Percentiles rank a stretch among this genome's conserved stretches.
phyloP scores from a whole-genome alignment of 2,888 invertebrate species.

The Onthophagus sagittarius region DNA sequence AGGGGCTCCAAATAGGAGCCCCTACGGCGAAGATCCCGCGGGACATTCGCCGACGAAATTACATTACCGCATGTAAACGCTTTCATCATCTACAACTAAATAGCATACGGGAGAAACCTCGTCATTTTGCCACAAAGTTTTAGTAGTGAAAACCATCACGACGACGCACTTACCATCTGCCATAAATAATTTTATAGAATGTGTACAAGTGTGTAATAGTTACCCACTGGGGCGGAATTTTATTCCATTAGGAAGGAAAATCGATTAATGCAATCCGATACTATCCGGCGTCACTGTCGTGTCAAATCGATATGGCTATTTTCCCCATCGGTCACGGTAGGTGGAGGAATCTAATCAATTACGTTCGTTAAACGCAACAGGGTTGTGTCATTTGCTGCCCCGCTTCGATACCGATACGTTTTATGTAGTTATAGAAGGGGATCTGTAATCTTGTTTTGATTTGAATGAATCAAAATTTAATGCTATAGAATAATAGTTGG shows the following conservation, averaged over 20 bases:
- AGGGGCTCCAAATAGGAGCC: background rate
- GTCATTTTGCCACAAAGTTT: too few relatives aligned
- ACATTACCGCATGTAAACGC: background rate
- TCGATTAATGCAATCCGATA: background rate
- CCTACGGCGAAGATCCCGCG: background rate
- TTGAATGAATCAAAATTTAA: background rate
- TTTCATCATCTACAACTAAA: background rate
- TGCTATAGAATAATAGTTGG: background rate
- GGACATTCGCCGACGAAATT: background rate
- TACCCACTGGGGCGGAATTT: background rate
- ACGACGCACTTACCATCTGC: background rate
- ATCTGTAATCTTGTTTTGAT: background rate
- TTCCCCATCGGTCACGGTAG: background rate
- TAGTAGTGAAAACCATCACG: too few relatives aligned
- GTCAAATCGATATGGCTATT: background rate
- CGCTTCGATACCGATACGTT: background rate
- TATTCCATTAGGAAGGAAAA: background rate
- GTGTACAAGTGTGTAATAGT: background rate
- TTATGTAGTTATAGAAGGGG: background rate
- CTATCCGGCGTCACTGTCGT: background rate
- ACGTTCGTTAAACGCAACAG: background rate
- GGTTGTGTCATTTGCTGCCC: background rate
- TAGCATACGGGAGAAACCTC: background rate
- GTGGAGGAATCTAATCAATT: background rate
- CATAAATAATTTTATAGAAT: background rate